Conservation (phyloP, 2,888 invertebrate species). For the Polydrusus tereticollis region DNA sequence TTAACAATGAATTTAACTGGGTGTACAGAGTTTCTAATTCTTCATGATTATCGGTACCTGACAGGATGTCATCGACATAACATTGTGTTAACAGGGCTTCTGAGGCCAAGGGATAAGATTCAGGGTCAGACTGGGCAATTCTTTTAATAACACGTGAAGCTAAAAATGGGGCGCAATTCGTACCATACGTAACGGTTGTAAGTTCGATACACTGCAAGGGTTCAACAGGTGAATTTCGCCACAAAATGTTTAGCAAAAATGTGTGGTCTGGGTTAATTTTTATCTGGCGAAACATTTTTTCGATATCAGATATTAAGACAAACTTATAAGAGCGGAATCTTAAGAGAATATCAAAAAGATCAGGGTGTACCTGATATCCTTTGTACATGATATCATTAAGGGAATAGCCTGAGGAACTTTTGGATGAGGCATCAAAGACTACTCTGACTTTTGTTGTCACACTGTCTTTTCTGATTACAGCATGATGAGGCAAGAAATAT, state of each 20-base stretch:
- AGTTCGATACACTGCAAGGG: constrained; percentile 41
- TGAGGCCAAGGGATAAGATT: constrained; percentile 14
- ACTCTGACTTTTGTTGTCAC: constrained; percentile 38
- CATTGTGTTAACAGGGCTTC: constrained; percentile 3
- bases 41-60: not conserved
- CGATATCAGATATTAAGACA: constrained; percentile 38
- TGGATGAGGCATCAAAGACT: constrained; percentile 43
- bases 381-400: constrained; percentile 46
- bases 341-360: constrained; percentile 38
- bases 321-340: constrained; percentile 31
- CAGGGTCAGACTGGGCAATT: constrained; percentile 28
- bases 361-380: constrained; percentile 41
- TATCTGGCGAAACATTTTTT: constrained; percentile 48
- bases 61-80: constrained; percentile 16
- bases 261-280: constrained; percentile 31
- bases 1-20: constrained; percentile 30
- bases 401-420: constrained; percentile 25
- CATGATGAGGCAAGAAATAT: constrained; percentile 43
- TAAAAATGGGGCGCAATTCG: constrained; percentile 40
- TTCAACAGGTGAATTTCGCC: constrained; percentile 39
- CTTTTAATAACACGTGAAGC: constrained; percentile 34
- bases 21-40: constrained; percentile 19
- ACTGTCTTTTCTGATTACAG: constrained; percentile 30
- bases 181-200: constrained; percentile 46
- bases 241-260: constrained; percentile 46